These are phyloP conservation scores for Octopus sinensis DNA, from an alignment of 1,140 invertebrate species.

Conservation along the genomic window DNA sequence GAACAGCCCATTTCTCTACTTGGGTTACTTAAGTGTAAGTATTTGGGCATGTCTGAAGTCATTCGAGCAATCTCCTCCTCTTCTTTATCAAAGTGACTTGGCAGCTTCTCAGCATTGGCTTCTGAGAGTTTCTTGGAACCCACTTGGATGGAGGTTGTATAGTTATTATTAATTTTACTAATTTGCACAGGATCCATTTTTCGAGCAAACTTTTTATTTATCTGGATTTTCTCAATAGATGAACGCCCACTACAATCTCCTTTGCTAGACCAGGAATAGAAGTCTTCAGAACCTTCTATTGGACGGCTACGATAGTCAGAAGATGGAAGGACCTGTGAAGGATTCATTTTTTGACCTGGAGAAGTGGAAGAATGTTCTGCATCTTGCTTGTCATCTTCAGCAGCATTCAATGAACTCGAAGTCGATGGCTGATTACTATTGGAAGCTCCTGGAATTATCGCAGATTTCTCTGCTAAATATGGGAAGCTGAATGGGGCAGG, in stretches of 20 bases:
- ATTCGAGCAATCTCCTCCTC: background rate
- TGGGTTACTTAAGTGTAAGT: background rate
- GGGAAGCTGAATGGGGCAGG: background rate
- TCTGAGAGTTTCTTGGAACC: constrained; percentile 8
- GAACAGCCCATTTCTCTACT: background rate
- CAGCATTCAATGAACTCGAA: background rate
- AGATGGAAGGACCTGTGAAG: background rate
- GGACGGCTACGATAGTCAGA: constrained; percentile 2
- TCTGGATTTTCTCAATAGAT: constrained; percentile 3
- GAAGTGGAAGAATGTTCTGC: constrained; percentile 2
- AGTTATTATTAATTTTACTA: constrained; percentile 10
- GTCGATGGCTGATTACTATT: background rate
- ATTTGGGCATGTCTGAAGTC: background rate
- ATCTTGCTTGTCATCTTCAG: background rate
- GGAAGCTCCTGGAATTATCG: background rate
- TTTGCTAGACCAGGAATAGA: constrained; percentile 1
- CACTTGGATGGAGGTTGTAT: background rate
- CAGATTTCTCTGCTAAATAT: background rate
- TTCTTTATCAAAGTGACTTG: background rate
- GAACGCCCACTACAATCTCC: background rate
- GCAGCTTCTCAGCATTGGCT: constrained; percentile 4
- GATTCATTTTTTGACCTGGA: background rate
- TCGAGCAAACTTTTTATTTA: background rate
- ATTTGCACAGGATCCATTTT: constrained; percentile 1
- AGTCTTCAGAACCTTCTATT: background rate